Evolutionary conservation across 2,888 invertebrate genomes (phyloP), one percentile per base, ranked within the genome.

Genomic region (Hermodice carunculata): DNA sequence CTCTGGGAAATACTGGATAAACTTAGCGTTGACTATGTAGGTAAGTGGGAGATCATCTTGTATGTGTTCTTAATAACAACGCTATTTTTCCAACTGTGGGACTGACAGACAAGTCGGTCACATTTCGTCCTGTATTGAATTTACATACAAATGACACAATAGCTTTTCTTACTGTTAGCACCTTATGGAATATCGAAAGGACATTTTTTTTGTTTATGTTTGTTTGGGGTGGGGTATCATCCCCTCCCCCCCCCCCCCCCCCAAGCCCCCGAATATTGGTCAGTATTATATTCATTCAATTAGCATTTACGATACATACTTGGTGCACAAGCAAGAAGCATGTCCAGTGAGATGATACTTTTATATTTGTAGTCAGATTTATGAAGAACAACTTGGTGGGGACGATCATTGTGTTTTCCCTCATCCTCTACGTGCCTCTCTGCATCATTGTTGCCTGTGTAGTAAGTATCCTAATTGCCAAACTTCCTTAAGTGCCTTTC

Each of bases 311-410:
- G 19, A 17, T 44, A 44, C 19, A 8, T 14, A 44, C 19, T 14
- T n/a, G 14, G 11, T 6, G 11, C 6, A 44, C 19, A 44, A 44
- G 6, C 19, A 8, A n/a, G 11, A 44, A 44, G 8, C 19, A 8
- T 44, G 17, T 19, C 8, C 19, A 44, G 11, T 44, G 29, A 49
- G 49, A 49, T 28, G 24, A 49, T 28, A 24, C n/a, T 6, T 5
- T 28, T 5, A 28, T 49, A 17, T 52, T 77, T 81, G 44, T 75
- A 84, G 82, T 79, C 64, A 77, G 69, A 29, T 81, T 81, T 64
- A 80, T 83, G 78, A 77, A 74, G 68, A 79, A 79, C 51, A 83
- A 83, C 66, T 76, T 83, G 32, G 67, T 67, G 28, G 14, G 56
- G 29, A 46, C 61, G 3, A 37, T 42, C n/a, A 44, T 67, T 31